These are phyloP conservation scores for Mungos mungo DNA, from an alignment of 2,113 vertebrate species.

Conservation along the genomic window DNA sequence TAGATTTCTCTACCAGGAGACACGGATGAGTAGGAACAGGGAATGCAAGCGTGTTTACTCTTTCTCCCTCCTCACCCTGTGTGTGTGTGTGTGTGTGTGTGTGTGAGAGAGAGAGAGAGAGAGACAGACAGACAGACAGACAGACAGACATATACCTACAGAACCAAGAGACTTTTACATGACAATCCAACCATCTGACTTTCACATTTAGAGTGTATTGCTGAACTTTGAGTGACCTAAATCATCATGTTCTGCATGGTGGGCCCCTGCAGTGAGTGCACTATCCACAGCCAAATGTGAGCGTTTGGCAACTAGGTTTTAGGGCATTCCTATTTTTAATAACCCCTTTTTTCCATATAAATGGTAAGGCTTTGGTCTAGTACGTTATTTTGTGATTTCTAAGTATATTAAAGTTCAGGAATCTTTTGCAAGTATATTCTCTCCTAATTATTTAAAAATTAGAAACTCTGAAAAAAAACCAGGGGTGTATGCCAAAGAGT, in stretches of 20 bases:
- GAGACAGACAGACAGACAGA: too few relatives aligned
- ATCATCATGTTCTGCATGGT: neutral
- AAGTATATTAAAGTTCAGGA: constrained; percentile 28
- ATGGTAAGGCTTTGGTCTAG: neutral
- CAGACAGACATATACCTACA: neutral
- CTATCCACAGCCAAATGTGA: neutral
- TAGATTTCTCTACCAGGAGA: neutral
- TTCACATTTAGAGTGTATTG: neutral
- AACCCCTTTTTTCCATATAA: neutral
- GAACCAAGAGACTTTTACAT: neutral
- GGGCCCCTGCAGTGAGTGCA: neutral
- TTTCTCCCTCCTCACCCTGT: neutral
- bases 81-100: neutral
- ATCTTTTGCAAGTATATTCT: constrained; percentile 32
- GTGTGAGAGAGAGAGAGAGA: too few relatives aligned
- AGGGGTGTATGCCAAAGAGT: neutral
- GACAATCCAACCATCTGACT: neutral
- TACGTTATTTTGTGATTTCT: constrained; percentile 30
- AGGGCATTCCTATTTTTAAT: constrained; percentile 6
- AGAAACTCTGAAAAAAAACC: neutral
- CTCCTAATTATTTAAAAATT: constrained; percentile 46
- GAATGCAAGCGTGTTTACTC: neutral
- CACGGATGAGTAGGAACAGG: neutral
- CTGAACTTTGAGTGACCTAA: neutral
- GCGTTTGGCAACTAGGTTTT: neutral